These are phyloP conservation scores for Fregata magnificens DNA, from an alignment of 2,113 vertebrate species.

Conservation along the genomic window DNA sequence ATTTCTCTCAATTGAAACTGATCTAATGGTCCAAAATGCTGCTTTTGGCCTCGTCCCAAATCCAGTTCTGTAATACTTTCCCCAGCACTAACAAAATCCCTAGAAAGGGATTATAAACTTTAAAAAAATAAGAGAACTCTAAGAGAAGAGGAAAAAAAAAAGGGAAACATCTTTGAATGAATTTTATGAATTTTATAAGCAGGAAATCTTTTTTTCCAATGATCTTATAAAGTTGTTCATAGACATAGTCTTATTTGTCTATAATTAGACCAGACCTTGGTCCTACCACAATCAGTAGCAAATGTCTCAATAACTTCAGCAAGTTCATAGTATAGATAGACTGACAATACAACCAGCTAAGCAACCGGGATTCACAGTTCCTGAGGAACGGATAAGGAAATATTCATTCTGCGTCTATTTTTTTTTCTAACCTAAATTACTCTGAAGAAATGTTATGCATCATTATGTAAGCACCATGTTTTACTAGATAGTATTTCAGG, in stretches of 20 bases:
- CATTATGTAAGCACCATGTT: neutral
- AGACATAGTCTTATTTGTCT: neutral
- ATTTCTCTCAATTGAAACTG: neutral
- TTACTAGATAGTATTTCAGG: neutral
- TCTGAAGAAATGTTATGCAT: neutral
- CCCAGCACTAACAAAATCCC: neutral
- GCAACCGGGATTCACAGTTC: neutral
- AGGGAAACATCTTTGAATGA: neutral
- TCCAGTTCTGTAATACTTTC: neutral
- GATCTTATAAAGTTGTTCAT: neutral
- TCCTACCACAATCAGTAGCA: neutral
- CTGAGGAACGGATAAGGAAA: neutral
- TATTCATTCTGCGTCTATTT: neutral
- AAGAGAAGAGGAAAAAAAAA: no score
- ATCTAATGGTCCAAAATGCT: neutral
- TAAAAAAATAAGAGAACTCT: neutral
- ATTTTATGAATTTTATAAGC: neutral
- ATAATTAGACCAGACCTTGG: neutral
- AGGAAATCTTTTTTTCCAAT: neutral
- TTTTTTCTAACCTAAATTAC: neutral
- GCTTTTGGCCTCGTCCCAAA: neutral
- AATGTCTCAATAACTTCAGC: neutral
- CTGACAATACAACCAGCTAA: neutral
- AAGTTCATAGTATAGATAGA: neutral
- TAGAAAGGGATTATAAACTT: neutral